Base-by-base conservation (phyloP, 2,797 vertebrate genomes). In the Ataeniobius toweri region DNA sequence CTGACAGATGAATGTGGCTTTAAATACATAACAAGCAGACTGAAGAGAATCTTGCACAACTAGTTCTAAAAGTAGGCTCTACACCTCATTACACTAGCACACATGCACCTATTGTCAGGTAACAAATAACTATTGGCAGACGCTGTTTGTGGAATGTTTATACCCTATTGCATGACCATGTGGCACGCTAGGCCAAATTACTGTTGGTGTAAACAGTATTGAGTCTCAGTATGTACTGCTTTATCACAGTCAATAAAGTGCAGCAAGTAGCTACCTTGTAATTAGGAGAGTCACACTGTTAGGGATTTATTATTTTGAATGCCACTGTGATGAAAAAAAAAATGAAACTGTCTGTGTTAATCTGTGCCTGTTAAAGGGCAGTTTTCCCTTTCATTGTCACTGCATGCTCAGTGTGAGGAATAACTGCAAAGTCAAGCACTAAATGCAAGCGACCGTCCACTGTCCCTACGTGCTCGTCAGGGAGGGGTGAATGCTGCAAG, bases 1-100 rank as follows among this genome's bases (percentile, higher is more conserved):
- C 80, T 85, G 91, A 88, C 86, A 74, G 72, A 78, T 77, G 80
- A 88, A 89, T 82, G 80, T 73, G 73, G 53, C 85, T 83, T 76
- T 71, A 31, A 67, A 83, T 83, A 87, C 76, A 85, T 79, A 80
- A 84, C 88, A 77, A 75, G 76, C 75, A 79, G 81, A 79, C 75
- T 20, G 72, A 1, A 50, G 74, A 83, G 77, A 36, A 77, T 89
- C 86, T 86, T n/a, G 68, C 85, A 81, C 71, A 86, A 93, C 88
- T 77, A 68, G 88, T 91, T 92, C 61, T 68, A 50, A 86, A 73
- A 73, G 81, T 81, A 75, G 75, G 39, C 76, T 79, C 76, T 1
- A 8, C 16, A 36, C 56, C 46, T 76, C 77, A 74, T 72, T 53
- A 81, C 61, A 72, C 75, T 56, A 44, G 75, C 84, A 55, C 53